These are phyloP conservation scores for Pinna nobilis DNA, from an alignment of 1,140 invertebrate species.

Conservation along the genomic window DNA sequence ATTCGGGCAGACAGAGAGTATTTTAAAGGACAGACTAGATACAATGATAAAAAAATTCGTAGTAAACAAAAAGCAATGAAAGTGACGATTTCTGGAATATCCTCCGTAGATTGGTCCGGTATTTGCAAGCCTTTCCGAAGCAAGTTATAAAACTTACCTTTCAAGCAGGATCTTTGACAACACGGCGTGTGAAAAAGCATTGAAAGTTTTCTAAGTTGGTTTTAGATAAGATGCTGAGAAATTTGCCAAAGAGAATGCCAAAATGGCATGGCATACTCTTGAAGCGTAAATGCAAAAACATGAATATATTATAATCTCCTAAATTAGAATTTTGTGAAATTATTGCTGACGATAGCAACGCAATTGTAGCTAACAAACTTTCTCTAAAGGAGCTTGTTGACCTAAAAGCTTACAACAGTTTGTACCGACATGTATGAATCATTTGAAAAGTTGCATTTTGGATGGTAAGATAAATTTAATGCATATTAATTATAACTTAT, in stretches of 20 bases:
- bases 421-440: neutral
- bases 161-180: neutral
- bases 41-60: neutral
- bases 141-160: neutral
- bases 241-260: neutral
- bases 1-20: too few relatives aligned
- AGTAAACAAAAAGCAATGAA: neutral
- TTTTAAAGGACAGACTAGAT: neutral
- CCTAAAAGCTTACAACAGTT: neutral
- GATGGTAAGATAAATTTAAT: too few relatives aligned
- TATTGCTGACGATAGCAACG: too few relatives aligned
- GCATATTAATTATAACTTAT: neutral
- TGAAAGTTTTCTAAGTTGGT: neutral
- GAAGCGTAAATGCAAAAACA: too few relatives aligned
- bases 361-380: too few relatives aligned
- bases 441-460: neutral
- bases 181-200: neutral
- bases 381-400: too few relatives aligned
- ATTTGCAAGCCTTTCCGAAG: neutral
- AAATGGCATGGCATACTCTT: neutral
- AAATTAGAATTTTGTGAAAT: too few relatives aligned
- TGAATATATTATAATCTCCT: too few relatives aligned
- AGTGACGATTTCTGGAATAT: neutral
- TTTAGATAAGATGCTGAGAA: neutral
- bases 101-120: neutral